Conservation (phyloP, 2,113 vertebrate genomes). For the Pavo muticus region DNA sequence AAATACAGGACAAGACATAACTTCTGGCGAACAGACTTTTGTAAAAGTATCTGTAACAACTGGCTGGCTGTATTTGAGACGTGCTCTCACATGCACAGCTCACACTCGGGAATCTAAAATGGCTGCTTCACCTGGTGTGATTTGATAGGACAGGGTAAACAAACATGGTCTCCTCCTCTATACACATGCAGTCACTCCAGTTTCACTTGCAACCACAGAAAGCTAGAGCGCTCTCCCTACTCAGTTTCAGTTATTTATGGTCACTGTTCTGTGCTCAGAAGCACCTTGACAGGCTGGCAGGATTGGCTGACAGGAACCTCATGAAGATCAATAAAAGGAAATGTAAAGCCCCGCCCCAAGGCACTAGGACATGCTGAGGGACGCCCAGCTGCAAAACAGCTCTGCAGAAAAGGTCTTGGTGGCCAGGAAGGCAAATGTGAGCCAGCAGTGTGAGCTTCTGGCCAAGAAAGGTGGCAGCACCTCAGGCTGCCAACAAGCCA, state of each 20-base stretch:
- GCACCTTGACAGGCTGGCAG: fast-evolving
- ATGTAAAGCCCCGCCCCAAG: too few species aligned
- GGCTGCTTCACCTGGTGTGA: neutral
- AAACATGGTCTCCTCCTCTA: fast-evolving
- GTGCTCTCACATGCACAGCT: neutral
- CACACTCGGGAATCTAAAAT: fast-evolving
- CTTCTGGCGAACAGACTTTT: neutral
- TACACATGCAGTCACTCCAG: neutral
- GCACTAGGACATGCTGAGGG: neutral
- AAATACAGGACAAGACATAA: neutral
- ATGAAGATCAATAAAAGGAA: neutral
- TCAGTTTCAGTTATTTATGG: neutral
- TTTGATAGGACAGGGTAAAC: neutral
- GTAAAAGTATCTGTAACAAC: neutral
- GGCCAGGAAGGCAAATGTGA: fast-evolving
- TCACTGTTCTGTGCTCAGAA: neutral
- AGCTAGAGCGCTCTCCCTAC: neutral
- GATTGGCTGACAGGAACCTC: neutral
- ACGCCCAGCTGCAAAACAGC: neutral
- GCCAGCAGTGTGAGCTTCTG: neutral
- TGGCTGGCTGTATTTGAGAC: neutral
- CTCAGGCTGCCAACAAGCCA: neutral
- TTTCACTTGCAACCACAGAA: neutral
- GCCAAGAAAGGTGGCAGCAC: neutral
- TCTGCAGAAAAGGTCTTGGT: neutral